Base-by-base conservation (phyloP, 2,797 vertebrate genomes). In the Coregonus suidteri region DNA sequence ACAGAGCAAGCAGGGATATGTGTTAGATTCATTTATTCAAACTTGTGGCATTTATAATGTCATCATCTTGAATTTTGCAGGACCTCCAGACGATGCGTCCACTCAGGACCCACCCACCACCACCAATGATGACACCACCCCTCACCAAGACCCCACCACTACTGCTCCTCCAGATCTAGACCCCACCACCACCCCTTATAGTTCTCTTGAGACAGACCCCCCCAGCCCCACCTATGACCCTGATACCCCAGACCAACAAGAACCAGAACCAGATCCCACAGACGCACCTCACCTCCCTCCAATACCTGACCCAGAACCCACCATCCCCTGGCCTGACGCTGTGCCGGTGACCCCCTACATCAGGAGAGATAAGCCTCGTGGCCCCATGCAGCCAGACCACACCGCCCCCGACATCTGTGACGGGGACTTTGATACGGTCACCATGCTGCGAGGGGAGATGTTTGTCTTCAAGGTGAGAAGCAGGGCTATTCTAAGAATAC, bases 391-490 rank as follows among this genome's bases (percentile, higher is more conserved):
- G 30, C 96, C 97, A 0, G 95, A 95, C 84, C 95, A 95, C 80
- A 93, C 94, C 0, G 89, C 94, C 30, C 98, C 98, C 0, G 84
- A 98, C 88, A 98, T 99, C 91, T 99, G 98, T 0, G 95, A 98
- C 0, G 98, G 98, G 2, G 91, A 97, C 91, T 99, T 99, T 0
- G 96, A 99, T 90, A 96, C 96, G 0, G 96, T 99, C 86, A 96
- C 97, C 0, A 86, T 98, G 91, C 93, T 99, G 82, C 94, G 98
- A 3, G 98, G 98, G 34, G 98, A 99, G 88, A 99, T 99, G 98
- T 99, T 99, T 80, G 96, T 99, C 34, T 99, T 99, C 85, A 99
- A 99, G 97, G 98, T 98, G 87, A 89, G 87, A 79, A 73, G 41
- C 41, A 14, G 2, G n/a, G 54, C 31, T 34, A 2, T n/a, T 37